phyloP scores from a whole-genome alignment of 1,140 invertebrate genomes.

The Sminthurides bifidus region DNA sequence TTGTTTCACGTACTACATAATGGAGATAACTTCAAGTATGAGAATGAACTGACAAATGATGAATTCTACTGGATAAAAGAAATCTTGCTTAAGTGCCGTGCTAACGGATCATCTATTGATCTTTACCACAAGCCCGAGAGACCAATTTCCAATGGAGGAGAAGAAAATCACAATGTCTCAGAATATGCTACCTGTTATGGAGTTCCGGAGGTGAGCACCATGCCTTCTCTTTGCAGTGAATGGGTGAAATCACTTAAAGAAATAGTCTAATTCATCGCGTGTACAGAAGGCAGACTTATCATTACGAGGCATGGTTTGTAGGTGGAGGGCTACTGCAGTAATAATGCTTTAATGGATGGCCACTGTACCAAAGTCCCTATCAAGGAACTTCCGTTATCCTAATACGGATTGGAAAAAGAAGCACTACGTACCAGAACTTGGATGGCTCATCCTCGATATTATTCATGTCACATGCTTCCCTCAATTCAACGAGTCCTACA shows the following conservation, averaged over 20 bases:
- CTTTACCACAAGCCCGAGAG: background rate
- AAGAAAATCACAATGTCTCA: background rate
- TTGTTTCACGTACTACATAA: slow-evolving; percentile 21
- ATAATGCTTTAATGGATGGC: background rate
- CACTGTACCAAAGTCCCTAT: background rate
- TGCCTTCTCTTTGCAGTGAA: background rate
- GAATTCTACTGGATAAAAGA: slow-evolving; percentile 17
- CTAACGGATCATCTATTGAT: background rate
- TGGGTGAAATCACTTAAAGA: background rate
- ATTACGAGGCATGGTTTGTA: background rate
- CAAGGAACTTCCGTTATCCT: background rate
- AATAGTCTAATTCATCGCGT: background rate
- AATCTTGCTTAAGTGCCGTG: slow-evolving; percentile 6
- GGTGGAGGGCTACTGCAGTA: background rate
- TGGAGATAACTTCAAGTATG: slow-evolving; percentile 21
- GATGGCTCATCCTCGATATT: slow-evolving; percentile 19
- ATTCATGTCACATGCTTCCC: slow-evolving; percentile 21
- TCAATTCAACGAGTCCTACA: slow-evolving; percentile 24
- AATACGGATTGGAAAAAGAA: background rate
- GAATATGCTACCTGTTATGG: background rate
- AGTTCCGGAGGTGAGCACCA: background rate
- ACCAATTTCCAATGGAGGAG: background rate
- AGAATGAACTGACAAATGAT: slow-evolving; percentile 6
- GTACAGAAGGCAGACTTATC: background rate
- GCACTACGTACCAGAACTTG: slow-evolving; percentile 22